A percentile compares a stretch with the other conserved stretches of the same genome.
These are phyloP conservation scores for Creontiades dilutus DNA, from an alignment of 2,888 invertebrate genomes.

Conservation along the genomic window DNA sequence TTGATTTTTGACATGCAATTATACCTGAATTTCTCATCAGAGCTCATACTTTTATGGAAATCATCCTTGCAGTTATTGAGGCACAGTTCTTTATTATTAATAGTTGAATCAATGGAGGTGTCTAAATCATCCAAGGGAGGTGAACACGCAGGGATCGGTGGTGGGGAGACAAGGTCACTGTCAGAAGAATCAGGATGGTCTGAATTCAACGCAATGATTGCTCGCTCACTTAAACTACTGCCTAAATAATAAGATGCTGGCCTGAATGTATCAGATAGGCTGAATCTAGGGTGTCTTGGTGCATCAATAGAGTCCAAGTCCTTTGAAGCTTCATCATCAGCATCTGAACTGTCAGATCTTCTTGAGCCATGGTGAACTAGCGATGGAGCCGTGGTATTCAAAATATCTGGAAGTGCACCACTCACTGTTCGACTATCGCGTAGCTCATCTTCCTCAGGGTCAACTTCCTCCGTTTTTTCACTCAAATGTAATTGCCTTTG, in stretches of 20 bases:
- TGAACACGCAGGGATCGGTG: conserved; percentile 87
- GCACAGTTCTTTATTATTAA: conserved; percentile 74
- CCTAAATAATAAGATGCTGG: conserved; percentile 93
- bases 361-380: conserved; percentile 78
- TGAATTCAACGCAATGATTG: conserved; percentile 74
- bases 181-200: conserved; percentile 90
- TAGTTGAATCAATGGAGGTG: conserved; percentile 78
- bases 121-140: conserved; percentile 87
- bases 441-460: conserved; percentile 63
- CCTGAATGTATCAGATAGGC: conserved; percentile 91
- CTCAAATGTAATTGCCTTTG: conserved; percentile 74
- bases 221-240: conserved; percentile 79
- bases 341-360: conserved; percentile 88
- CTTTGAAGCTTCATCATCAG: conserved; percentile 90
- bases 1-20: conserved; percentile 9
- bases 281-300: conserved; percentile 87
- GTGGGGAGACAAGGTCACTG: conserved; percentile 88
- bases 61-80: conserved; percentile 73
- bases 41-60: conserved; percentile 25
- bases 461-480: conserved; percentile 78
- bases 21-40: conserved; percentile 36
- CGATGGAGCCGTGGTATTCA: conserved; percentile 79
- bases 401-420: conserved; percentile 81
- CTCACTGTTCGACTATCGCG: conserved; percentile 1
- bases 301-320: conserved; percentile 85